Percentiles rank a stretch among this genome's conserved stretches.
phyloP scores from a whole-genome alignment of 2,888 invertebrate species.

The Bimastos eiseni region DNA sequence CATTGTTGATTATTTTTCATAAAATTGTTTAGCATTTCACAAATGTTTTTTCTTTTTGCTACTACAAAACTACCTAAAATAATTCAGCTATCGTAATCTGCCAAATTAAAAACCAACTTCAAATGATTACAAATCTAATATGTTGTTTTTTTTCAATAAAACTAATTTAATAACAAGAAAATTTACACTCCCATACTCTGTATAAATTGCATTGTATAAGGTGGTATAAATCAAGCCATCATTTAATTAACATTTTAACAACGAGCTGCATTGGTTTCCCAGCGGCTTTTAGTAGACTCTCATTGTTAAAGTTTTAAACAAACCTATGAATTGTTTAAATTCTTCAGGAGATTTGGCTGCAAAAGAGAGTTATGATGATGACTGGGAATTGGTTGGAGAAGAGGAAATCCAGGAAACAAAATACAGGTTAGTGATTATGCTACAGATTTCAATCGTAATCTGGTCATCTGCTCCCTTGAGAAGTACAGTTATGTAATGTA shows the following conservation, averaged over 20 bases:
- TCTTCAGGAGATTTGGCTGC: neutral
- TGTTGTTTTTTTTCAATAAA: neutral
- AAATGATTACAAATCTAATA: neutral
- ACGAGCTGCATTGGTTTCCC: no score
- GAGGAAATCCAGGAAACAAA: neutral
- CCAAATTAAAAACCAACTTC: no score
- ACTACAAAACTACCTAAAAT: neutral
- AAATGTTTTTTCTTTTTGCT: neutral
- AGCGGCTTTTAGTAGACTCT: no score
- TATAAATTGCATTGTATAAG: neutral
- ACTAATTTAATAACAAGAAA: neutral
- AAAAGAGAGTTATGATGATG: neutral
- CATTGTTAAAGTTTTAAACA: neutral
- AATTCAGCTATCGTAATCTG: neutral
- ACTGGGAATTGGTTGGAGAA: constrained; percentile 17
- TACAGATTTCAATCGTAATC: neutral
- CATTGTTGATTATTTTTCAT: neutral
- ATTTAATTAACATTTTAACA: neutral
- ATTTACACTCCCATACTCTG: neutral
- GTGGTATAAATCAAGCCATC: neutral
- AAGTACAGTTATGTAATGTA: no score
- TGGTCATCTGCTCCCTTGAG: no score
- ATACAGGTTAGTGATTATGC: neutral
- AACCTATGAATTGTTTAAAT: neutral
- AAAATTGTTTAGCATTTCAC: neutral